Evolutionary conservation across 2,797 vertebrate species (phyloP), one percentile per base, ranked within the genome.

Genomic region (Parambassis ranga): DNA sequence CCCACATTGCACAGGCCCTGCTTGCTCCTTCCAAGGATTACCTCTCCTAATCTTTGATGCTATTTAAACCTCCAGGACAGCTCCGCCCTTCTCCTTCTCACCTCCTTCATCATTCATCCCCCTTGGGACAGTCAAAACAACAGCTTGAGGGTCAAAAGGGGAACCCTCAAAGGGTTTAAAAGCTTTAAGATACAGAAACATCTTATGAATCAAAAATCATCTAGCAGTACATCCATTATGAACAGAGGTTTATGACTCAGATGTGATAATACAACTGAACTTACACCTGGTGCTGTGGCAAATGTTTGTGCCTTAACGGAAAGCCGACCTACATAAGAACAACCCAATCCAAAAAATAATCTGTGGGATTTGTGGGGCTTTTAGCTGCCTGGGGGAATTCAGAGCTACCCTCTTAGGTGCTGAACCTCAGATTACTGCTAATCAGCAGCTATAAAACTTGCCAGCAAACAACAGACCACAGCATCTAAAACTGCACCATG

Each of bases 41-140:
- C 49, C 69, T 66, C 81, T 67, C 61, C 80, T 91, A 91, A 91
- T 90, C 91, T 89, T 83, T 48, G 75, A 82, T 84, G 79, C 87
- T 85, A 79, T 79, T n/a, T 89, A 89, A 89, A 78, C 57, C 77
- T 68, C 58, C 52, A 56, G 66, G 59, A 69, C 77, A 62, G 55
- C 76, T 56, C 81, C 72, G 36, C 78, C 75, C 74, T 73, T 52
- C 61, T 19, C 58, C 38, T 60, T 50, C 49, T 47, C 28, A 51
- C 30, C 73, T 58, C 63, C 67, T 51, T 61, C 39, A 60, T 58
- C 63, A 67, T 51, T 61, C 39, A 60, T 52, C 28, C 65, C 51
- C 62, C 31, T 24, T 37, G 60, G 52, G 66, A 64, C 79, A 77
- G 79, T 80, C 85, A 87, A 81, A 90, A 88, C 81, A 89, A 89